phyloP scores from a whole-genome alignment of 2,797 vertebrate species.

The Microctenopoma stevenorrisi region DNA sequence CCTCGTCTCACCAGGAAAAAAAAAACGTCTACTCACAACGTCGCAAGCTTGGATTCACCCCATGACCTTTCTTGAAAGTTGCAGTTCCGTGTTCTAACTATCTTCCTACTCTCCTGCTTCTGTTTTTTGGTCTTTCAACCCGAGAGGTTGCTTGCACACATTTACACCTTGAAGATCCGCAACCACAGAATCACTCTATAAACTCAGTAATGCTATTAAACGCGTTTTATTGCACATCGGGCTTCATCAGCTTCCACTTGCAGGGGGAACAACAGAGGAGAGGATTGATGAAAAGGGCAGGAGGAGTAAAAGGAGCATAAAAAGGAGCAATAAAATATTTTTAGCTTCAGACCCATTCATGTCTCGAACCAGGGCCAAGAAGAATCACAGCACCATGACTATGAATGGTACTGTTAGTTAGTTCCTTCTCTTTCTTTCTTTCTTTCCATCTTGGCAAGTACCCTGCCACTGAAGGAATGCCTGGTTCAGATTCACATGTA shows the following conservation, averaged over 20 bases:
- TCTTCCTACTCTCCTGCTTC: neutral
- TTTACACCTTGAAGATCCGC: slow-evolving; percentile 45
- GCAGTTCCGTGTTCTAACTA: neutral
- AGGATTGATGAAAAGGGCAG: slow-evolving; percentile 64
- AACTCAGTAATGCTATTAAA: slow-evolving; percentile 45
- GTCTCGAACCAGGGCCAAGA: slow-evolving; percentile 60
- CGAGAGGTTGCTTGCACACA: slow-evolving; percentile 17
- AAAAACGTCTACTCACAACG: slow-evolving; percentile 24
- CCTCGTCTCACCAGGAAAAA: neutral
- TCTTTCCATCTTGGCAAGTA: slow-evolving; percentile 64
- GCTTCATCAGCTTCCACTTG: slow-evolving; percentile 34
- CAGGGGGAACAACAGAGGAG: slow-evolving; percentile 28
- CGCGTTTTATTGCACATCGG: slow-evolving; percentile 36
- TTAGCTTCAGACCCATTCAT: slow-evolving; percentile 76
- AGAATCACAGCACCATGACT: slow-evolving; percentile 70
- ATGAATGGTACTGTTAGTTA: slow-evolving; percentile 77
- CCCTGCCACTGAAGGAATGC: slow-evolving; percentile 75
- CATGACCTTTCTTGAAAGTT: slow-evolving; percentile 28
- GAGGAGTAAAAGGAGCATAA: slow-evolving; percentile 55
- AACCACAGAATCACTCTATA: slow-evolving; percentile 34
- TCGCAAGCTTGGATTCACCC: slow-evolving; percentile 22
- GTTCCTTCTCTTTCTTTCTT: slow-evolving; percentile 30
- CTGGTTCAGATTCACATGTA: slow-evolving; percentile 53
- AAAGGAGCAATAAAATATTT: slow-evolving; percentile 77
- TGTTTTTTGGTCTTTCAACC: slow-evolving; percentile 13